Conservation (phyloP, 2,888 invertebrate genomes). For the Drosophila meridionalis region DNA sequence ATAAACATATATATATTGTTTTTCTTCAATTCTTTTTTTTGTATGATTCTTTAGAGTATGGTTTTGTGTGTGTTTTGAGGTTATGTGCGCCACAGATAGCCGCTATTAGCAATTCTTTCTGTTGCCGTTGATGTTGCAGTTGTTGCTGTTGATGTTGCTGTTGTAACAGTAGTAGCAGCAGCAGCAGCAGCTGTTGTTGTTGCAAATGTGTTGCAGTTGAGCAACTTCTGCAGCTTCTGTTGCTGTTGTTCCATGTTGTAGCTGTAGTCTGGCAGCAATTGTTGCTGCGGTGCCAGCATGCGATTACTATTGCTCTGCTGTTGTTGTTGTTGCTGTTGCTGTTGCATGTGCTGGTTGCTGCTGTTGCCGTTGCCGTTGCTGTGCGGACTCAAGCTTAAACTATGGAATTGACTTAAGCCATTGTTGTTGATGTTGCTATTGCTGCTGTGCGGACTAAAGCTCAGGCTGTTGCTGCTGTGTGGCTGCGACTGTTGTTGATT, state of each 20-base stretch:
- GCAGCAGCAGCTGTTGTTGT: conserved; percentile 35
- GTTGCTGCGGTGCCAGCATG: conserved; percentile 29
- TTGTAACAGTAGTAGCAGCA: conserved; percentile 18
- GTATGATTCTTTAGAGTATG: neutral
- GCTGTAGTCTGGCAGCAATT: conserved; percentile 44
- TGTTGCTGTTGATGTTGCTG: conserved; percentile 26
- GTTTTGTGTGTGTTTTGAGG: conserved; percentile 38
- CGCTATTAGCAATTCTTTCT: conserved; percentile 33
- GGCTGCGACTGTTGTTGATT: conserved; percentile 2
- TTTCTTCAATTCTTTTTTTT: conserved; percentile 18
- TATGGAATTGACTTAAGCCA: neutral
- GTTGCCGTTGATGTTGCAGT: conserved; percentile 11
- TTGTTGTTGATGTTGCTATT: conserved; percentile 3
- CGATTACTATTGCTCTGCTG: conserved; percentile 12
- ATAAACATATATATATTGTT: conserved; percentile 19
- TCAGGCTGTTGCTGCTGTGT: neutral
- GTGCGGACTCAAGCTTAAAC: conserved; percentile 20
- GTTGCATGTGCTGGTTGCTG: conserved; percentile 15
- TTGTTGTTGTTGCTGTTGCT: conserved; percentile 2
- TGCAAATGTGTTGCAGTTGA: conserved; percentile 39
- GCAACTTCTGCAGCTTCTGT: conserved; percentile 57
- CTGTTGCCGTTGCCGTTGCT: conserved; percentile 24
- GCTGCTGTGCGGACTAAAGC: conserved; percentile 5
- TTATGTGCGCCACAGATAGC: conserved; percentile 69
- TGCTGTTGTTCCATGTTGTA: conserved; percentile 42